phyloP scores from a whole-genome alignment of 2,888 invertebrate species.

The Leptogaster cylindrica region DNA sequence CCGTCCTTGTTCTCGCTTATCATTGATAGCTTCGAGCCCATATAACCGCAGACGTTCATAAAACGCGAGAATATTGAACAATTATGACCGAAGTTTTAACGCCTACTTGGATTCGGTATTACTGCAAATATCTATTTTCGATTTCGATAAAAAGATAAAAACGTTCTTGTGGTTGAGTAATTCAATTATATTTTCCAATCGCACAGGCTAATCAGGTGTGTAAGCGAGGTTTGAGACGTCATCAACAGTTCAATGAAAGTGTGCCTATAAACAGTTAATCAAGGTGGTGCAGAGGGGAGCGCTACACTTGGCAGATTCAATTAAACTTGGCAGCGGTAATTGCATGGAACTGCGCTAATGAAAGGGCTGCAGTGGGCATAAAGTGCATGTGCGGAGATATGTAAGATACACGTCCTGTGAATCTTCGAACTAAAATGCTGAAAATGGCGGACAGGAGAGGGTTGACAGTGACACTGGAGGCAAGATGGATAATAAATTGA shows the following conservation, averaged over 20 bases:
- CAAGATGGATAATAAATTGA: neutral
- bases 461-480: neutral
- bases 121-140: neutral
- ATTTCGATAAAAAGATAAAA: conserved; percentile 31
- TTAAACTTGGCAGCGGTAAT: neutral
- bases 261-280: conserved; percentile 20
- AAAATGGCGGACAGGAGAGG: neutral
- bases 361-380: neutral
- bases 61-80: conserved; percentile 2
- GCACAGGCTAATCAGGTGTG: neutral
- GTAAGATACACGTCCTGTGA: neutral
- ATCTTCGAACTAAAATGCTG: neutral
- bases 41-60: conserved; percentile 13
- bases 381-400: neutral
- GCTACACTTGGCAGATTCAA: conserved; percentile 9
- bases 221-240: neutral
- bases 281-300: neutral
- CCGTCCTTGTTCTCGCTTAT: too few species aligned
- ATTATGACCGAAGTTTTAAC: conserved; percentile 8
- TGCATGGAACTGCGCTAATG: neutral
- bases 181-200: conserved; percentile 35
- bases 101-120: conserved; percentile 8
- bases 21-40: too few species aligned
- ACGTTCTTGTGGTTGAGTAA: conserved; percentile 34
- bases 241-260: conserved; percentile 27